These are phyloP conservation scores for Cosmia pyralina DNA, from an alignment of 2,888 invertebrate species.

Conservation along the genomic window DNA sequence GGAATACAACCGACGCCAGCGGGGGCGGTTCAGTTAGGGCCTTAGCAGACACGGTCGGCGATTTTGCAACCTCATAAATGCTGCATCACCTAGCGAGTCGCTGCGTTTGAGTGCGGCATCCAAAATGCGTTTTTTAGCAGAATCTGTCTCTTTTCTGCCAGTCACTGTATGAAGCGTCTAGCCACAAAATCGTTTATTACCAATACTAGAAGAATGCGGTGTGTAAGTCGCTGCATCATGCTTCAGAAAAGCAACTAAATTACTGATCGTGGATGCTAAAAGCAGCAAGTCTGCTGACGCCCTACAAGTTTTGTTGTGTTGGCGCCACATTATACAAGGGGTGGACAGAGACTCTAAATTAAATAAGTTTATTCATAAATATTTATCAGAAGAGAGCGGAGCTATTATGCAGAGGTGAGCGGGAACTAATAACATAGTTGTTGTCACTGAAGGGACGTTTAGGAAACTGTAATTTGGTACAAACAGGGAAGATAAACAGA, in stretches of 20 bases:
- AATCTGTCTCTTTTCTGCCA: neutral
- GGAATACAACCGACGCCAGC: constrained; percentile 11
- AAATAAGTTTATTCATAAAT: constrained; percentile 72
- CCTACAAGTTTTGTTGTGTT: constrained; percentile 43
- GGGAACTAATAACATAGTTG: constrained; percentile 63
- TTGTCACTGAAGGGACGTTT: constrained; percentile 31
- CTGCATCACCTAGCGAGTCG: too few species aligned
- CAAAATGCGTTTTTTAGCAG: neutral
- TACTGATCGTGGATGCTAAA: neutral
- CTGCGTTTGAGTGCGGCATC: neutral
- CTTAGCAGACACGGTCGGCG: neutral
- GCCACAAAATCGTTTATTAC: neutral
- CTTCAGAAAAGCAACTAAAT: neutral
- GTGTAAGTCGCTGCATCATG: too few species aligned
- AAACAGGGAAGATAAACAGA: constrained; percentile 40
- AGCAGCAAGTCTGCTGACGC: constrained; percentile 18
- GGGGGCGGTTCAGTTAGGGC: constrained; percentile 6
- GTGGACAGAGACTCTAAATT: constrained; percentile 66
- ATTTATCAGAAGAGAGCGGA: constrained; percentile 65
- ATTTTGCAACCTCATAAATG: neutral
- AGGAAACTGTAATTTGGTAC: constrained; percentile 32
- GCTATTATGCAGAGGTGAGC: constrained; percentile 58
- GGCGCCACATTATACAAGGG: constrained; percentile 57
- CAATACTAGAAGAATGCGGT: neutral
- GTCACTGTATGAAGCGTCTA: neutral